Conservation (phyloP, 2,797 vertebrate species). For the Pangasius sanitwongsei region DNA sequence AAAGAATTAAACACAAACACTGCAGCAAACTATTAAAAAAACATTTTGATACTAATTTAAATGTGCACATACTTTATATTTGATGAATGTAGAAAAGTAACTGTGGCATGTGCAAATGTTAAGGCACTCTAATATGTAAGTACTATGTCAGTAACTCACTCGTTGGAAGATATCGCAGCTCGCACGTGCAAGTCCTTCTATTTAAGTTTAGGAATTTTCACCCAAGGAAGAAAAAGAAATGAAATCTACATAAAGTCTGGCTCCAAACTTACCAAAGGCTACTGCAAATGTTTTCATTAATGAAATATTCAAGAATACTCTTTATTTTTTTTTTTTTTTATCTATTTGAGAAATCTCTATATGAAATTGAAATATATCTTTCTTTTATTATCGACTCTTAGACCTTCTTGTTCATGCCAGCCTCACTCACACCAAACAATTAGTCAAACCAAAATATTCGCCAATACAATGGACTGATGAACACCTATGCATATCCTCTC, state of each 20-base stretch:
- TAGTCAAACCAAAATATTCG: slow-evolving; percentile 1
- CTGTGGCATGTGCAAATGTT: background rate
- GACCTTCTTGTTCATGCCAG: background rate
- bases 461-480: background rate
- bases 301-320: too few relatives aligned
- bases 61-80: background rate
- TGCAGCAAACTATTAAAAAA: background rate
- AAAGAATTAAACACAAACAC: background rate
- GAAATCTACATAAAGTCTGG: background rate
- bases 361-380: background rate
- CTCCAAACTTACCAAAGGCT: background rate
- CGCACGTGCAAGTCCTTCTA: background rate
- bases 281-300: background rate
- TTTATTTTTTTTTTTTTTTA: background rate
- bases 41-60: background rate
- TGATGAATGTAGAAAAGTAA: background rate
- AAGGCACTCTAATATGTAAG: too few relatives aligned
- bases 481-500: slow-evolving; percentile 6
- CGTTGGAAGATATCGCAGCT: background rate
- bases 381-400: background rate
- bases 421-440: background rate
- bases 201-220: background rate
- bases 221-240: background rate
- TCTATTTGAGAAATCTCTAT: background rate
- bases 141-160: background rate